phyloP scores from a whole-genome alignment of 2,113 vertebrate species.

The Brachirus orientalis region DNA sequence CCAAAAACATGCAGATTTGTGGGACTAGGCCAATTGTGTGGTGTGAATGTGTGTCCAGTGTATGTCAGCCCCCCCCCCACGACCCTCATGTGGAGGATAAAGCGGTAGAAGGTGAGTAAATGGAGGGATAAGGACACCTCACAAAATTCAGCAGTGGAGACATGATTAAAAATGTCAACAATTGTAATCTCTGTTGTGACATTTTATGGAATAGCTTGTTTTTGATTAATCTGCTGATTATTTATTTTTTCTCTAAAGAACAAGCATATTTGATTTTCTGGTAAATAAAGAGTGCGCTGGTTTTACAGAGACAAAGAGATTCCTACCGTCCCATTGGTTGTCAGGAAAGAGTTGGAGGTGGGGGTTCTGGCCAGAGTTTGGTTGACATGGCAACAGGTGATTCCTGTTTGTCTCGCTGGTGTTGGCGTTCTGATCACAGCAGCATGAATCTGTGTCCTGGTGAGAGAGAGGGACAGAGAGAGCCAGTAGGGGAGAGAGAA shows the following conservation, averaged over 20 bases:
- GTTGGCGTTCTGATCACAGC: conserved; percentile 82
- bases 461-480: neutral
- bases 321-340: conserved; percentile 80
- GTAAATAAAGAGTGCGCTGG: neutral
- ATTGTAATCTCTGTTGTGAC: neutral
- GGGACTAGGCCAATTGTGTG: too few species aligned
- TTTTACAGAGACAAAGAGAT: neutral
- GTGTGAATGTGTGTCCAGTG: too few species aligned
- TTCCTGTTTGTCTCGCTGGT: conserved; percentile 67
- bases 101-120: too few species aligned
- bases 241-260: too few species aligned
- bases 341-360: conserved; percentile 75
- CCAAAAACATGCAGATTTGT: too few species aligned
- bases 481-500: neutral
- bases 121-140: neutral
- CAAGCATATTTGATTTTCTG: neutral
- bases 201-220: too few species aligned
- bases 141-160: neutral
- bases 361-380: conserved; percentile 50
- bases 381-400: conserved; percentile 59
- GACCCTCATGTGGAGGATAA: too few species aligned
- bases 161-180: neutral
- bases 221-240: too few species aligned
- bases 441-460: conserved; percentile 54
- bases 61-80: too few species aligned